Conservation (phyloP, 2,888 invertebrate species). For the Colostygia pectinataria region DNA sequence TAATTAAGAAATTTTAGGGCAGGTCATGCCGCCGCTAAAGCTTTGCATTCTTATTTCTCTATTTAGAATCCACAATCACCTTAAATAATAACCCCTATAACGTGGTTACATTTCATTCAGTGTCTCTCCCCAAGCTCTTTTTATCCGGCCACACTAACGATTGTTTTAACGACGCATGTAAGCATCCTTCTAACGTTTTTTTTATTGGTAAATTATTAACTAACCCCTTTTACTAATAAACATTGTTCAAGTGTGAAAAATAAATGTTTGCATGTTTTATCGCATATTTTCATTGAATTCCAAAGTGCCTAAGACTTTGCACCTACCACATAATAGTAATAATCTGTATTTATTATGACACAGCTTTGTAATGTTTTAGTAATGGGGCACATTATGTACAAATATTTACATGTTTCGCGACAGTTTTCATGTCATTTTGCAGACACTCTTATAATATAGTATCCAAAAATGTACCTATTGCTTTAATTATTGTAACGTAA, state of each 20-base stretch:
- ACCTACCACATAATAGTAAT: no score
- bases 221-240: constrained; percentile 7
- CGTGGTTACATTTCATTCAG: constrained; percentile 29
- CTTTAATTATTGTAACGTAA: constrained; percentile 26
- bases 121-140: constrained; percentile 35
- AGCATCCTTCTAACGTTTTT: constrained; percentile 54
- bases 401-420: constrained; percentile 57
- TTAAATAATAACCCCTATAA: constrained; percentile 33
- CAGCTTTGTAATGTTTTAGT: constrained; percentile 1
- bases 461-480: constrained; percentile 26
- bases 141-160: constrained; percentile 57
- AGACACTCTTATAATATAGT: constrained; percentile 34
- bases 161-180: constrained; percentile 58
- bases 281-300: not conserved
- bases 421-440: constrained; percentile 57
- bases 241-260: not conserved
- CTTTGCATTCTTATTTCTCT: constrained; percentile 5
- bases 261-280: no score
- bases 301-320: no score
- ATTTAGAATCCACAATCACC: constrained; percentile 13
- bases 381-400: constrained; percentile 54
- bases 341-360: not conserved
- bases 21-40: not conserved
- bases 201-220: constrained; percentile 65
- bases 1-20: no score